Conservation (phyloP, 2,888 invertebrate genomes). For the Chorisops tibialis region DNA sequence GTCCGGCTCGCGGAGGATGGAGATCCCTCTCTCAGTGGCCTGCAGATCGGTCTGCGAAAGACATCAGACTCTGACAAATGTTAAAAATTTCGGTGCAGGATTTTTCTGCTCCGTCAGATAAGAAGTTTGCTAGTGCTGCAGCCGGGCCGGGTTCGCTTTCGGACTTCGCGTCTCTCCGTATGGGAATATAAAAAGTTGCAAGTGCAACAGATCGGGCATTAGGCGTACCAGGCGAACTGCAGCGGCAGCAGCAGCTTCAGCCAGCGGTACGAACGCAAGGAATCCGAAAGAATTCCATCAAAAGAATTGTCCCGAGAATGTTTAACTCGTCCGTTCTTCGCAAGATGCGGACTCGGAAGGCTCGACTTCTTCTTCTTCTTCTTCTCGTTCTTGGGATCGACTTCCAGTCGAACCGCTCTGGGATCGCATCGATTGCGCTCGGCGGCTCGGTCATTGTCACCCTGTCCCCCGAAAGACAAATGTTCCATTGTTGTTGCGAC, state of each 20-base stretch:
- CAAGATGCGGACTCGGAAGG: background rate
- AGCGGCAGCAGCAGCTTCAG: slow-evolving; percentile 1
- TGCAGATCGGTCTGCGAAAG: slow-evolving; percentile 19
- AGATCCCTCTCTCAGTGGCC: background rate
- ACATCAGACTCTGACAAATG: slow-evolving; percentile 30
- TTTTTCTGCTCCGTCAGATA: slow-evolving; percentile 24
- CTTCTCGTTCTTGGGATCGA: background rate
- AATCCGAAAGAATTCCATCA: slow-evolving; percentile 43
- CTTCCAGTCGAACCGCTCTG: no score
- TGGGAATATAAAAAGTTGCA: slow-evolving; percentile 6
- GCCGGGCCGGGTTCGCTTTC: background rate
- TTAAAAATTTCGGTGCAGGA: slow-evolving; percentile 31
- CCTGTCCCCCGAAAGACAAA: slow-evolving; percentile 40
- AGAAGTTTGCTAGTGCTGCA: slow-evolving; percentile 13
- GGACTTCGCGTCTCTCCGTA: background rate
- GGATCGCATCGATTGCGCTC: slow-evolving; percentile 20
- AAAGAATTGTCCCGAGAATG: slow-evolving; percentile 45
- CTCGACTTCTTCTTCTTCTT: background rate
- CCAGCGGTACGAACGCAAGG: slow-evolving; percentile 27
- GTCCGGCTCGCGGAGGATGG: background rate
- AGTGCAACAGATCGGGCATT: background rate
- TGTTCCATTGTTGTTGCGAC: slow-evolving; percentile 41
- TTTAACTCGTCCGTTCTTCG: slow-evolving; percentile 25
- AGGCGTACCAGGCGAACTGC: background rate
- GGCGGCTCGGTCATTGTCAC: slow-evolving; percentile 41